Evolutionary conservation across 2,797 vertebrate species (phyloP).

Genomic region (Galago senegalensis): DNA sequence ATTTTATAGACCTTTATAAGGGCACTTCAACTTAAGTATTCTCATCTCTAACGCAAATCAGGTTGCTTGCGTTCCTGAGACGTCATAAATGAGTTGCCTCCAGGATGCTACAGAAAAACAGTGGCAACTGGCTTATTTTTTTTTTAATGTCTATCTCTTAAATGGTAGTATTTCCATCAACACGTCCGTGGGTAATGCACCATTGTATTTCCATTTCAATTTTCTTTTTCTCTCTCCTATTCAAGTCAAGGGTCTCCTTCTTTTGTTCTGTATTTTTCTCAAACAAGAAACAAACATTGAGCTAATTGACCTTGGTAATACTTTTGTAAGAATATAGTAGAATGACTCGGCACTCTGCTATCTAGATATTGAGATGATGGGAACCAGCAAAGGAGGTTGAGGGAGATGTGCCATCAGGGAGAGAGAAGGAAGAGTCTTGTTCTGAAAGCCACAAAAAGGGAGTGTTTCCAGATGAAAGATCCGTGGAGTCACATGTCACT

Average conservation of each 20-base stretch:
- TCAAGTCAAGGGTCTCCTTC: neutral
- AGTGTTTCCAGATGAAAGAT: neutral
- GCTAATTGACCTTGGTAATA: slow-evolving; percentile 42
- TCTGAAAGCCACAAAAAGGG: neutral
- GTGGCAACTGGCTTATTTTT: neutral
- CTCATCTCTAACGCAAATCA: neutral
- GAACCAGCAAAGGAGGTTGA: neutral
- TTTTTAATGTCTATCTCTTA: neutral
- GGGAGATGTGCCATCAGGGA: neutral
- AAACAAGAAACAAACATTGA: slow-evolving; percentile 48
- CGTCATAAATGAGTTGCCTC: neutral
- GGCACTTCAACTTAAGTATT: neutral
- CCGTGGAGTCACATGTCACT: neutral
- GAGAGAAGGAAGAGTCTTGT: neutral
- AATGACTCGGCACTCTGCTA: too few relatives aligned
- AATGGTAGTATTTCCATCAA: slow-evolving; percentile 49
- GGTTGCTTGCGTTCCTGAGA: neutral
- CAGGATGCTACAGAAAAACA: slow-evolving; percentile 33
- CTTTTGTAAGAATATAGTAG: neutral
- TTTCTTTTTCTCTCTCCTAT: slow-evolving; percentile 23
- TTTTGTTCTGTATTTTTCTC: slow-evolving; percentile 26
- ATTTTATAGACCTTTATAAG: neutral
- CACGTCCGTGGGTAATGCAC: neutral
- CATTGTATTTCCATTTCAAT: neutral
- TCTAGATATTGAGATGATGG: neutral